A percentile compares a stretch with the other conserved stretches of the same genome.
Evolutionary conservation across 2,888 invertebrate species (phyloP).

Genomic region (Cepaea hortensis): DNA sequence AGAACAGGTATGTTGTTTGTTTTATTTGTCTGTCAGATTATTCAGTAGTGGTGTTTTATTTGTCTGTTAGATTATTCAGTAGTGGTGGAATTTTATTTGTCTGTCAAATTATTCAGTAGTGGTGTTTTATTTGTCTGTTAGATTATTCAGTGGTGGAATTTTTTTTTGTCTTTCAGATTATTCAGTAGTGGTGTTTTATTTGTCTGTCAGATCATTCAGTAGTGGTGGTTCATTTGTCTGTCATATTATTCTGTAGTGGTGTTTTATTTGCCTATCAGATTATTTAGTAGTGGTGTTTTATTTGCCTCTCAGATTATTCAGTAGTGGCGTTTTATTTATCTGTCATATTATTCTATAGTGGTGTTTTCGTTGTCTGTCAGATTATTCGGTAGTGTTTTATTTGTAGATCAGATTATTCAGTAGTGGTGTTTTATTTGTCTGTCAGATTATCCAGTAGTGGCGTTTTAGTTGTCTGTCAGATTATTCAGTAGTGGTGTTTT

Average conservation of each 20-base stretch:
- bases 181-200: not conserved
- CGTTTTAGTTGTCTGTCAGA: not conserved
- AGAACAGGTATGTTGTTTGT: slow-evolving; percentile 32
- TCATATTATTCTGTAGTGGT: no score
- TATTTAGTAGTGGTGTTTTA: not conserved
- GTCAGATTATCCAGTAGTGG: no score
- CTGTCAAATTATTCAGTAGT: no score
- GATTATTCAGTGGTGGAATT: not conserved
- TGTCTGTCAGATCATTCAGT: not conserved
- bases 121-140: not conserved
- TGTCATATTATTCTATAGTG: no score
- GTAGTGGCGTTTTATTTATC: not conserved
- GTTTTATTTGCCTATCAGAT: no score
- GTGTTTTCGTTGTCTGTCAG: not conserved
- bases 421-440: not conserved
- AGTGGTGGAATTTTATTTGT: not conserved
- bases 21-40: not conserved
- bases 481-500: no score
- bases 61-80: not conserved
- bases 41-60: not conserved
- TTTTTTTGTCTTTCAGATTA: not conserved
- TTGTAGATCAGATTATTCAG: not conserved
- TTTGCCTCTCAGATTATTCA: not conserved
- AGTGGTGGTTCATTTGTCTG: no score
- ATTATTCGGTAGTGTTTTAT: not conserved